Conservation (phyloP, 2,113 vertebrate genomes). For the Rafetus swinhoei region DNA sequence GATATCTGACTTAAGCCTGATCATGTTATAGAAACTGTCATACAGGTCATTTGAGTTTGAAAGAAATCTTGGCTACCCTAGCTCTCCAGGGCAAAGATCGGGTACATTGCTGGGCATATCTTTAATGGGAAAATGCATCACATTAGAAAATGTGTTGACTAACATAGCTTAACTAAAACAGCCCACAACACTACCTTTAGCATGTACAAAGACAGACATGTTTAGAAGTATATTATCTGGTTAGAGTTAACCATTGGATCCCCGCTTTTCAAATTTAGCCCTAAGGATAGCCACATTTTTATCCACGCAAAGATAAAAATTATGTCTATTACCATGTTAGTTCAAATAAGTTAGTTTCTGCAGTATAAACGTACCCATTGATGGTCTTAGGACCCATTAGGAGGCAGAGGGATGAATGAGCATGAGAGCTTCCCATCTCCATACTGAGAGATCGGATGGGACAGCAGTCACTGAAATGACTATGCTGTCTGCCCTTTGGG, state of each 20-base stretch:
- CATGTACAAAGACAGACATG: not conserved
- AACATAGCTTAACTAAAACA: not conserved
- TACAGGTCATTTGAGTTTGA: not conserved
- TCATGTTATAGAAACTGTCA: not conserved
- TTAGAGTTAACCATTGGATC: not conserved
- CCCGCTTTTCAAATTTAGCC: not conserved
- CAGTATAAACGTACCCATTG: not conserved
- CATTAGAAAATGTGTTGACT: not conserved
- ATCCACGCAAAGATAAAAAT: not conserved
- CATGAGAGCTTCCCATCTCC: not conserved
- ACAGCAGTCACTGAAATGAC: not conserved
- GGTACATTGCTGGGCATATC: not conserved
- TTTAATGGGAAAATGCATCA: not conserved
- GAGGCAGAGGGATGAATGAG: not conserved
- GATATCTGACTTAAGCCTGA: accelerated
- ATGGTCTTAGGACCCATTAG: not conserved
- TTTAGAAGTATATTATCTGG: not conserved
- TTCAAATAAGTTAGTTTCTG: not conserved
- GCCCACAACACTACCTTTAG: not conserved
- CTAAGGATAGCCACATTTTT: not conserved
- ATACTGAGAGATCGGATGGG: not conserved
- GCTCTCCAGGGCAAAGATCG: not conserved
- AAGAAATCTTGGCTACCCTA: not conserved
- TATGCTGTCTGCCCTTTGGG: not conserved
- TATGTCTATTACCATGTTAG: not conserved